Base-by-base conservation (phyloP, 2,888 invertebrate species). In the Ceratothoa steindachneri region DNA sequence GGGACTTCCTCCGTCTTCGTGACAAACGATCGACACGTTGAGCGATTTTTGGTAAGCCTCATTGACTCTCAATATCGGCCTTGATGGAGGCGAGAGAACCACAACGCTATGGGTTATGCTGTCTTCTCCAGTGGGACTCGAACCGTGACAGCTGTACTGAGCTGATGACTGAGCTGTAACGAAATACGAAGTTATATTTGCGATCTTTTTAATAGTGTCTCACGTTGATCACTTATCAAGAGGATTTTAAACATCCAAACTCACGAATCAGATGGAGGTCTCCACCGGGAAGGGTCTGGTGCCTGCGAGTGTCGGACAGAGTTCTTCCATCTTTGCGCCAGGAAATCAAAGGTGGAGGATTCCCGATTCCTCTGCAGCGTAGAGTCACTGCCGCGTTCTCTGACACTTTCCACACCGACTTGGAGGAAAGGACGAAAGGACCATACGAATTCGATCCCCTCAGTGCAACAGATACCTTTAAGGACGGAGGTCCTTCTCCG, bases 231-330 rank as follows among this genome's bases (percentile, higher is more conserved):
- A n/a, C n/a, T n/a, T n/a, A n/a, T n/a, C n/a, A n/a, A n/a, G n/a
- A n/a, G n/a, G n/a, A n/a, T 41, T 5, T 9, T 19, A 29, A n/a
- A 22, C 52, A 19, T 1, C 5, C 19, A 19, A 12, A 72, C 71
- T 41, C 19, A 77, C 77, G 75, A 41, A 67, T 70, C 9, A 77
- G 53, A 41, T 77, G 77, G 19, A 77, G 66, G 66, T 77, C 77
- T 29, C 77, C 77, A 2, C 77, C 77, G 28, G 77, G 77, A 7
- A 77, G 71, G 3, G 73, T 64, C 41, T 74, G 75, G 12, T 71
- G 72, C n/a, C 66, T 30, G 30, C 69, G 73, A n/a, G 64, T 73
- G 24, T 67, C 70, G 22, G 15, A 65, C 27, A 73, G 41, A 1
- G 52, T 19, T 15, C 41, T 24, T 29, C 71, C 65, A n/a, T 53